Base-by-base conservation (phyloP, 2,888 invertebrate species). In the Hermodice carunculata region DNA sequence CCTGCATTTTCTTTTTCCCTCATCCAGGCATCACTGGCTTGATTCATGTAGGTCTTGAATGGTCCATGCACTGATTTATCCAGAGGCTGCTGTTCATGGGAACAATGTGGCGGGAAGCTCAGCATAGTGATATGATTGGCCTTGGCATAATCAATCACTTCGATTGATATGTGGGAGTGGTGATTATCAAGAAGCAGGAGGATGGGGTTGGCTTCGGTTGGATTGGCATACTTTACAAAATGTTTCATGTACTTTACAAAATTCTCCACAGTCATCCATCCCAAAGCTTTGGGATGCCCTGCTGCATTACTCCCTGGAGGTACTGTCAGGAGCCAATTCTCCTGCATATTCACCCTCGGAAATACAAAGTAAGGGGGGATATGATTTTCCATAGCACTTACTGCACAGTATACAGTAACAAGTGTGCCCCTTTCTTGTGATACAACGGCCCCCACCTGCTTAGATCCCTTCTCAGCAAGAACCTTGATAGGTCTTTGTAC, bases 311-410 rank as follows among this genome's bases (percentile, higher is more conserved):
- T 44, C 1, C 66, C 58, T 34, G 59, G 51, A 8, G 63, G 63
- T 17, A 34, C 60, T 28, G 43, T 34, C 6, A 3, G n/a, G 14
- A 58, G 34, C 43, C 32, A 52, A 22, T 44, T 29, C 34, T 43
- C 19, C 19, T 48, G 42, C 14, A 43, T 31, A 22, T 63, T 31
- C 14, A 56, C 61, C 11, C 66, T 6, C 8, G 67, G 64, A 32
- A 68, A 68, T 8, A 68, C 40, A 26, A 61, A 40, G 32, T 22
- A 32, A 0, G 67, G 64, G 6, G 67, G 67, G 31, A 64, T 42
- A 1, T 34, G 22, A 32, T 68, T 68, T 6, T 64, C 64, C 5
- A 58, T 22, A 2, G 64, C 67, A 52, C 37, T 64, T 2, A 68
- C 52, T 2, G 58, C 46, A 51, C 59, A 60, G 4, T n/a, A 40